Evolutionary conservation across 2,888 invertebrate genomes (phyloP).

Genomic region (Coelogynopora nodosa): DNA sequence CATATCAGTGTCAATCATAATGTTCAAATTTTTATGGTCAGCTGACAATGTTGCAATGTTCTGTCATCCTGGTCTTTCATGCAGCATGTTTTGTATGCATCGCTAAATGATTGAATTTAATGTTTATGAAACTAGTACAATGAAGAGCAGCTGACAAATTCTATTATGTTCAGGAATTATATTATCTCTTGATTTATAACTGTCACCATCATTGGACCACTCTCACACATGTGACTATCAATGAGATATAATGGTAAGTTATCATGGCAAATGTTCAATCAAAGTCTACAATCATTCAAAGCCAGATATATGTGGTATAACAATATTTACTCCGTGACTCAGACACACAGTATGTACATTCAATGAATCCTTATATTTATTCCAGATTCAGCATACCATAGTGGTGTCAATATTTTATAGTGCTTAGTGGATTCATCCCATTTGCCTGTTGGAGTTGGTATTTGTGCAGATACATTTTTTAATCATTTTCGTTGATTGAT

Average conservation of each 20-base stretch:
- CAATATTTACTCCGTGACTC: neutral
- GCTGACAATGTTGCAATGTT: neutral
- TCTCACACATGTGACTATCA: neutral
- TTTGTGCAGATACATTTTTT: too few species aligned
- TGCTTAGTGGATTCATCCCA: too few species aligned
- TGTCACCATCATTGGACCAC: neutral
- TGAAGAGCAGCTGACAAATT: neutral
- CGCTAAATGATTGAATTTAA: neutral
- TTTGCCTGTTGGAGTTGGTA: too few species aligned
- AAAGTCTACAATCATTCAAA: neutral
- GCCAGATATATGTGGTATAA: neutral
- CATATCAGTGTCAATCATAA: neutral
- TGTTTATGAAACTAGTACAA: conserved; percentile 12
- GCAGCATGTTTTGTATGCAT: neutral
- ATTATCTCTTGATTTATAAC: neutral
- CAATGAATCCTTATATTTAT: too few species aligned
- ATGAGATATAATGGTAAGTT: neutral
- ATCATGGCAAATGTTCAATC: neutral
- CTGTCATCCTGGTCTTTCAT: neutral
- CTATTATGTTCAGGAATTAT: neutral
- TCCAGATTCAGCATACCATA: too few species aligned
- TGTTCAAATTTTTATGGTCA: neutral
- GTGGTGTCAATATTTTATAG: too few species aligned
- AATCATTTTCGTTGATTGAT: too few species aligned
- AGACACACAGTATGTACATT: neutral